phyloP scores from a whole-genome alignment of 2,113 vertebrate species.

The Mugil cephalus region DNA sequence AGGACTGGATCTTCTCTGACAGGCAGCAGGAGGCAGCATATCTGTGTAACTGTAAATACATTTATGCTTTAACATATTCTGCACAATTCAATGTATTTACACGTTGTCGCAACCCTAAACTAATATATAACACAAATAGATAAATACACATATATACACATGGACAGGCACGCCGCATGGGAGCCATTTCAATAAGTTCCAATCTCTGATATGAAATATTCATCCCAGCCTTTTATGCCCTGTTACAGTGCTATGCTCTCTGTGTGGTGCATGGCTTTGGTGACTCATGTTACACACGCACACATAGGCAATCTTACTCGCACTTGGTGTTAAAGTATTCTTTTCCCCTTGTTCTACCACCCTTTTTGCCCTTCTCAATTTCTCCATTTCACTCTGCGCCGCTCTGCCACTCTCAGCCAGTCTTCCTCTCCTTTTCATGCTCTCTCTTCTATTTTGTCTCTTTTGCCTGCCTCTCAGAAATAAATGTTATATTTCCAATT shows the following conservation, averaged over 20 bases:
- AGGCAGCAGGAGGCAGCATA: no score
- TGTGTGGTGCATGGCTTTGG: slow-evolving; percentile 28
- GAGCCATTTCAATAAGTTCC: slow-evolving; percentile 26
- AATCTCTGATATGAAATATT: slow-evolving; percentile 44
- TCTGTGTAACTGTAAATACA: no score
- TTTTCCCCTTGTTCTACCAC: slow-evolving; percentile 33
- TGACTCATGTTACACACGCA: slow-evolving; percentile 31
- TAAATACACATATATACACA: neutral
- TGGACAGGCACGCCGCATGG: slow-evolving; percentile 8
- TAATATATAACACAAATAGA: no score
- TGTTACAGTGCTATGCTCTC: slow-evolving; percentile 40
- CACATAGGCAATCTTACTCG: slow-evolving; percentile 32
- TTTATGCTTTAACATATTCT: no score
- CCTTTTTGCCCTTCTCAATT: slow-evolving; percentile 34
- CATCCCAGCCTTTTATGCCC: slow-evolving; percentile 38
- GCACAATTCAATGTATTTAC: no score
- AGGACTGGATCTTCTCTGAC: no score
- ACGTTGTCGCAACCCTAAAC: no score
- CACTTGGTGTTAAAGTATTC: slow-evolving; percentile 63
- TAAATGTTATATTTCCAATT: no score
- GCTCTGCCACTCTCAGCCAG: neutral
- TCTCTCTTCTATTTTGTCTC: neutral
- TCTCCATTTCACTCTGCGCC: slow-evolving; percentile 25
- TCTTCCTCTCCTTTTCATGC: neutral
- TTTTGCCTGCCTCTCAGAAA: no score